phyloP scores from a whole-genome alignment of 2,797 vertebrate species.

The Otolemur crassicaudatus region DNA sequence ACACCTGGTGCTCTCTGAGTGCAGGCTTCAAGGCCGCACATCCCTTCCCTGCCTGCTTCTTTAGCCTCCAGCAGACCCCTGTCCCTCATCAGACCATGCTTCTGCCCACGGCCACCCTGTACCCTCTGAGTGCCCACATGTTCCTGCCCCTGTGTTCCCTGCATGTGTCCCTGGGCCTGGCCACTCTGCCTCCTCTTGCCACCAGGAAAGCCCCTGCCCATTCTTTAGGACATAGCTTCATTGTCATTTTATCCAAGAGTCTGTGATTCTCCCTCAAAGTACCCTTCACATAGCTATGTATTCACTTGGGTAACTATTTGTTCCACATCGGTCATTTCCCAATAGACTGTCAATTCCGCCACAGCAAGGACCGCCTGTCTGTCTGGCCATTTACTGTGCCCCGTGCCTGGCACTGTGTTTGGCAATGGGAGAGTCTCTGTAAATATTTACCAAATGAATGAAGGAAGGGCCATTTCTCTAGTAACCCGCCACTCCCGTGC shows the following conservation, averaged over 20 bases:
- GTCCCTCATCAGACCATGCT: background rate
- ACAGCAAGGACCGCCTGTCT: background rate
- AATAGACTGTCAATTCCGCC: background rate
- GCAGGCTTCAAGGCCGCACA: background rate
- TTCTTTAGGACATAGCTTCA: background rate
- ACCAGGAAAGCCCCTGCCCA: background rate
- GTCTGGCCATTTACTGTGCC: background rate
- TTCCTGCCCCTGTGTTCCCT: background rate
- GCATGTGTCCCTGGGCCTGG: background rate
- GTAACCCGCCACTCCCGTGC: no score
- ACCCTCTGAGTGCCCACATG: fast-evolving
- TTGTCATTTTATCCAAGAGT: background rate
- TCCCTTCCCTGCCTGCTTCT: background rate
- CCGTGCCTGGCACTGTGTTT: background rate
- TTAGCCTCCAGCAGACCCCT: background rate
- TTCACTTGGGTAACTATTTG: background rate
- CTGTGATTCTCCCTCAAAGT: background rate
- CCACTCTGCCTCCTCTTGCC: background rate
- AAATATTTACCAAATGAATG: background rate
- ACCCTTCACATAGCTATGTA: background rate
- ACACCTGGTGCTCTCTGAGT: fast-evolving
- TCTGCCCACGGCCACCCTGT: fast-evolving
- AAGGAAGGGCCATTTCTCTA: background rate
- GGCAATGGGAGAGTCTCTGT: background rate
- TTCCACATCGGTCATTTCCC: conserved; percentile 9